Evolutionary conservation across 1,140 invertebrate genomes (phyloP), one percentile per base, ranked within the genome.

Genomic region (Vollenhovia emeryi): DNA sequence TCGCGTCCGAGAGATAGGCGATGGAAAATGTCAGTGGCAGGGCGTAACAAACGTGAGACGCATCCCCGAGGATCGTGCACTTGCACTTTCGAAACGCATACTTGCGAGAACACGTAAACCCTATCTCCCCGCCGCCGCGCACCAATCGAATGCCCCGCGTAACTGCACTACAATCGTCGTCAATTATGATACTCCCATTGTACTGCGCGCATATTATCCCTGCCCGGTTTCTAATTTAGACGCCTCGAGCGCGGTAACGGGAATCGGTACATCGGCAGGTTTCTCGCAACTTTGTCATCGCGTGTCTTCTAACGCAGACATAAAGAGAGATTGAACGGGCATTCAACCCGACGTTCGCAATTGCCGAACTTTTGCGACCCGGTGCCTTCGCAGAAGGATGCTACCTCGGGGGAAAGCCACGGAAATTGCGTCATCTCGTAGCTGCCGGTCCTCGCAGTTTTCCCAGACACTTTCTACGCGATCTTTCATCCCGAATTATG

Each of bases 71-170:
- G 79, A 86, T 50, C 82, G 88, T 86, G 88, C 88, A 90, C 88
- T 90, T 90, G 86, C 88, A 90, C 89, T 90, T 90, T 90, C 88
- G 85, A 90, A 90, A 90, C 50, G 89, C 86, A 87, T 90, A 62
- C 88, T 80, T 80, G 57, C 33, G 79, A 21, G 73, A 88, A 84
- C 68, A 84, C 88, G 87, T 84, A 86, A 89, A 89, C 66, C 62
- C 50, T 24, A 27, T 30, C 59, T 71, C 36, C 30, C 33, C 59
- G 18, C 7, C 21, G 2, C 21, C 36, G n/a, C n/a, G n/a, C n/a
- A n/a, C 2, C 13, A 73, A 27, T 73, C 78, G 78, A 82, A 73
- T 82, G 40, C 78, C 52, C 43, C 36, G 50, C 78, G 55, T 82
- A 82, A 82, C 50, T 57, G 68, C 78, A 33, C 50, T n/a, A 40